These are phyloP conservation scores for Cheilosia soror DNA, from an alignment of 2,888 invertebrate genomes.

Conservation along the genomic window DNA sequence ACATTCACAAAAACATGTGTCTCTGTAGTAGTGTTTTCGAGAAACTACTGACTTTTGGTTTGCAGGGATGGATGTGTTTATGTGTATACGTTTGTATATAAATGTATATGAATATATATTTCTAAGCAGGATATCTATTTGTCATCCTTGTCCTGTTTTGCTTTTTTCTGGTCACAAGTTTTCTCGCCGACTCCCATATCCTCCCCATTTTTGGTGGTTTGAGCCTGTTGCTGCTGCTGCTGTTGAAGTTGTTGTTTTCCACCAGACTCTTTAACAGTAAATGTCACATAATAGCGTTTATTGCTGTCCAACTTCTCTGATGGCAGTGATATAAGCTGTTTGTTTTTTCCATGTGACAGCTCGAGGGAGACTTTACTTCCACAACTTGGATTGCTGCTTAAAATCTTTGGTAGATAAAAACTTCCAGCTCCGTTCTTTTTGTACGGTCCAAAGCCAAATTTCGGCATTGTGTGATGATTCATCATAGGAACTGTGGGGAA, in stretches of 20 bases:
- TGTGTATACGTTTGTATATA: neutral
- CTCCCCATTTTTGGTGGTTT: conserved; percentile 26
- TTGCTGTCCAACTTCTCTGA: conserved; percentile 94
- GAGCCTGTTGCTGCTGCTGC: conserved; percentile 51
- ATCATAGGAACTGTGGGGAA: conserved; percentile 88
- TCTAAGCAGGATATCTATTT: conserved; percentile 61
- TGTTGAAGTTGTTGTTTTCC: conserved; percentile 71
- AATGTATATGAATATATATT: neutral
- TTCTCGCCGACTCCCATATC: conserved; percentile 38
- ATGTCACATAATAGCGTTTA: conserved; percentile 96
- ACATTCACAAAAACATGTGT: too few species aligned
- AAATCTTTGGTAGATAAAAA: conserved; percentile 88
- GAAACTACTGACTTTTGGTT: too few species aligned
- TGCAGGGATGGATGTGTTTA: conserved; percentile 23
- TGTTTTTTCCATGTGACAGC: conserved; percentile 92
- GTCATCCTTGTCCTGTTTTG: conserved; percentile 69
- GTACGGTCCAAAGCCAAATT: conserved; percentile 86
- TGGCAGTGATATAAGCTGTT: conserved; percentile 94
- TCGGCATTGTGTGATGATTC: conserved; percentile 92
- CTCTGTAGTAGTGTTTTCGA: too few species aligned
- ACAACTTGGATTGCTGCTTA: conserved; percentile 81
- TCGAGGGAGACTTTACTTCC: conserved; percentile 89
- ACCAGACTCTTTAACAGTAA: conserved; percentile 91
- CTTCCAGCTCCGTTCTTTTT: conserved; percentile 85
- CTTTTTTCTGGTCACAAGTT: conserved; percentile 62